phyloP scores from a whole-genome alignment of 2,113 vertebrate genomes.

The Myotis davidii region DNA sequence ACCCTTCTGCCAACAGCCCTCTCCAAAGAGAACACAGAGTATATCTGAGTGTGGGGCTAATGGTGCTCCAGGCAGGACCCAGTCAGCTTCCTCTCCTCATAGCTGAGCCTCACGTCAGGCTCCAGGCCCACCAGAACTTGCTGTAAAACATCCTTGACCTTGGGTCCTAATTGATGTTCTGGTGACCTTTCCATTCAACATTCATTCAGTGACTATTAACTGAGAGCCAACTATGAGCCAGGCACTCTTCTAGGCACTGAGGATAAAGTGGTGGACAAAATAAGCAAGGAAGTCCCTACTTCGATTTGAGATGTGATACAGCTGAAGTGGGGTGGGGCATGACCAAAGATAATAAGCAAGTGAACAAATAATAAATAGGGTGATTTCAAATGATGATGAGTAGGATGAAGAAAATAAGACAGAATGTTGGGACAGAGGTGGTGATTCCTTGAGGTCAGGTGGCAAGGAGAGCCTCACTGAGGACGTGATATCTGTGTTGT shows the following conservation, averaged over 20 bases:
- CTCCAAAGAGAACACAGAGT: not conserved
- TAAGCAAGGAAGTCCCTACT: not conserved
- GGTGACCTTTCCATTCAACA: not conserved
- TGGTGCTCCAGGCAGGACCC: not conserved
- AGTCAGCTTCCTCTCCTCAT: not conserved
- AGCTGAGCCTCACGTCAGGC: not conserved
- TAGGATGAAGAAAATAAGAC: not conserved
- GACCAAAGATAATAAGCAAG: not conserved
- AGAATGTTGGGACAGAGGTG: not conserved
- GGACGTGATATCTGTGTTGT: not conserved
- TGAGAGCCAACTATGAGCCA: not conserved
- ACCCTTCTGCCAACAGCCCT: not conserved
- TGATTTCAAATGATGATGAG: not conserved
- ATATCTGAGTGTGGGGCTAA: not conserved
- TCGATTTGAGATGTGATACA: not conserved
- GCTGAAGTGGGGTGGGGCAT: not conserved
- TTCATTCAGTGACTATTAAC: not conserved
- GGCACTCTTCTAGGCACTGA: not conserved
- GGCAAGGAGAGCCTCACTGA: not conserved
- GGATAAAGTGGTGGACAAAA: not conserved
- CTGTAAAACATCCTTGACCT: not conserved
- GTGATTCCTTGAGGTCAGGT: not conserved
- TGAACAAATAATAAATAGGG: not conserved
- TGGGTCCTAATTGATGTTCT: not conserved
- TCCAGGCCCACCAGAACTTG: not conserved